phyloP scores from a whole-genome alignment of 2,113 vertebrate species.

The Maccullochella peelii region DNA sequence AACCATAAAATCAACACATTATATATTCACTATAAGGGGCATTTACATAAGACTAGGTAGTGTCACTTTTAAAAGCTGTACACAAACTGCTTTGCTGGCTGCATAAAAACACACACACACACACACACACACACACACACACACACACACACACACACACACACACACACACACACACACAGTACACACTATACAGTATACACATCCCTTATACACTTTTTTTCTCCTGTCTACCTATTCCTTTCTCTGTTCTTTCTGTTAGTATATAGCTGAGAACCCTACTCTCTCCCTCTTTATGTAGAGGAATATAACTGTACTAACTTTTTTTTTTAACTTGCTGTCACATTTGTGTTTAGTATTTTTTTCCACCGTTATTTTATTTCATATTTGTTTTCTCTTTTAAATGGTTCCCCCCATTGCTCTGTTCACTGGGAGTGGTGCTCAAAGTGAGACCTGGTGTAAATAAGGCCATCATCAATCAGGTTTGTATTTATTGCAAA shows the following conservation, averaged over 20 bases:
- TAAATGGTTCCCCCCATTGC: too few relatives aligned
- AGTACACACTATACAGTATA: background rate
- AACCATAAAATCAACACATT: slow-evolving; percentile 22
- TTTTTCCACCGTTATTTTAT: background rate
- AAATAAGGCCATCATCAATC: too few relatives aligned
- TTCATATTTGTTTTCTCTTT: background rate
- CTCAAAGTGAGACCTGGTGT: too few relatives aligned
- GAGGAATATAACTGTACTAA: background rate
- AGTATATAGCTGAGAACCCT: background rate
- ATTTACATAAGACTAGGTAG: slow-evolving; percentile 12
- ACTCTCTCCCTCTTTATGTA: background rate
- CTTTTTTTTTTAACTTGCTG: background rate
- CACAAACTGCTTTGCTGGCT: background rate
- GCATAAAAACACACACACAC: background rate
- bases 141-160: too few relatives aligned
- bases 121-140: too few relatives aligned
- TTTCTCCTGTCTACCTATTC: background rate
- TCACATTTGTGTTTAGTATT: background rate
- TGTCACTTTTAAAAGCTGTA: background rate
- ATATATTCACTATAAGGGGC: slow-evolving; percentile 15
- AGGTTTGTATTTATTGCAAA: background rate
- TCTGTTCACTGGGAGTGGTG: too few relatives aligned
- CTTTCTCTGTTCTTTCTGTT: background rate
- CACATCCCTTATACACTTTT: background rate
- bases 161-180: too few relatives aligned